Evolutionary conservation across 2,797 vertebrate species (phyloP).

Genomic region (Epinephelus awoara): DNA sequence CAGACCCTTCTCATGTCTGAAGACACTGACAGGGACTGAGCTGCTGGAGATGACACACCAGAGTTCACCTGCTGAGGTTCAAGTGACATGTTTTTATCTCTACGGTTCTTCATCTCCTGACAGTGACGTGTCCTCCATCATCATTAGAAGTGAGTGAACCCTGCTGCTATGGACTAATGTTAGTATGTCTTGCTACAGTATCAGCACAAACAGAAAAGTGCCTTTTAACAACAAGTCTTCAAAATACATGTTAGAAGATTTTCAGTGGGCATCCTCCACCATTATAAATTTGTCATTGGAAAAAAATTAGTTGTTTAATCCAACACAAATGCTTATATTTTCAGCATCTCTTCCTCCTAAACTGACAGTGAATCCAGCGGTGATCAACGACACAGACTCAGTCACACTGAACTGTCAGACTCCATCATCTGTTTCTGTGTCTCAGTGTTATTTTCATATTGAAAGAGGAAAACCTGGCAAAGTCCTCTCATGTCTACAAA

Average conservation of each 20-base stretch:
- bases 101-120: not conserved
- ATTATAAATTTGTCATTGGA: not conserved
- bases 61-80: conserved; percentile 24
- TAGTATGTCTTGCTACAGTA: not conserved
- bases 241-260: not conserved
- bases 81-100: conserved; percentile 46
- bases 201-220: not conserved
- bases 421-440: conserved; percentile 17
- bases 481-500: not conserved
- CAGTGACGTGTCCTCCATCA: conserved; percentile 22
- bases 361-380: too few species aligned
- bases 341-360: too few species aligned
- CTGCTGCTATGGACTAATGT: not conserved
- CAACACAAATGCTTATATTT: not conserved
- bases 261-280: not conserved
- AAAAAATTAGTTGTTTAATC: not conserved
- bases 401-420: conserved; percentile 59
- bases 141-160: not conserved
- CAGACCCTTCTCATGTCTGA: rapidly evolving
- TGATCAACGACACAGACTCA: not conserved
- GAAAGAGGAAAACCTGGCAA: rapidly evolving
- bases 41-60: conserved; percentile 8
- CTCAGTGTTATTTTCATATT: conserved; percentile 44
- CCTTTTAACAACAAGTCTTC: not conserved
- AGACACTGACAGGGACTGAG: conserved; percentile 38